phyloP scores from a whole-genome alignment of 2,113 vertebrate species.

The Pao palembangensis region DNA sequence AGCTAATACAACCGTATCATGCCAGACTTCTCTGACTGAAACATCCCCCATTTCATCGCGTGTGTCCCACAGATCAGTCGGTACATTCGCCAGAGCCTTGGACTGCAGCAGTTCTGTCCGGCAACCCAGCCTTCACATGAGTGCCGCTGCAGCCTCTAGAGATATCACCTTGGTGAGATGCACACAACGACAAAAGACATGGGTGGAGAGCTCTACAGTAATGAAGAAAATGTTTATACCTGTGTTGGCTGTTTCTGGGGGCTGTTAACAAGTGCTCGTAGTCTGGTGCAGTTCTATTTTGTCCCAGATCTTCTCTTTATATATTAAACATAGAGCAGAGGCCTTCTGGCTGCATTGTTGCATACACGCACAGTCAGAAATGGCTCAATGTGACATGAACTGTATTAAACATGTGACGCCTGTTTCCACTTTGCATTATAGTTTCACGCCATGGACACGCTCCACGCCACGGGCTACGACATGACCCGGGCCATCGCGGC shows the following conservation, averaged over 20 bases:
- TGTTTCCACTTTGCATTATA: conserved; percentile 29
- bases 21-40: too few species aligned
- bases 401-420: not conserved
- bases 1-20: not conserved
- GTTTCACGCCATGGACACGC: conserved; percentile 99
- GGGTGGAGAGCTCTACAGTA: not conserved
- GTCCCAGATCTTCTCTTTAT: conserved; percentile 62
- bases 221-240: not conserved
- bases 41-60: not conserved
- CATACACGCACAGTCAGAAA: conserved; percentile 8
- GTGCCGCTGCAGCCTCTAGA: conserved; percentile 80
- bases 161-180: conserved; percentile 79
- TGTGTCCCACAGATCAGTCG: conserved; percentile 70
- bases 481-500: conserved; percentile 95
- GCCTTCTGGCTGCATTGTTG: conserved; percentile 27
- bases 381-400: not conserved
- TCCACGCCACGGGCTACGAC: conserved; percentile 90
- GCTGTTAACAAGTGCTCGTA: conserved; percentile 44
- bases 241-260: conserved; percentile 24
- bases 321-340: conserved; percentile 64
- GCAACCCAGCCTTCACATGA: conserved; percentile 83
- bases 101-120: conserved; percentile 82
- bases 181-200: not conserved
- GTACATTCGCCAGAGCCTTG: conserved; percentile 78
- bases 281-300: conserved; percentile 37